Conservation (phyloP, 2,113 vertebrate genomes). For the Leptobrachium ailaonicum region DNA sequence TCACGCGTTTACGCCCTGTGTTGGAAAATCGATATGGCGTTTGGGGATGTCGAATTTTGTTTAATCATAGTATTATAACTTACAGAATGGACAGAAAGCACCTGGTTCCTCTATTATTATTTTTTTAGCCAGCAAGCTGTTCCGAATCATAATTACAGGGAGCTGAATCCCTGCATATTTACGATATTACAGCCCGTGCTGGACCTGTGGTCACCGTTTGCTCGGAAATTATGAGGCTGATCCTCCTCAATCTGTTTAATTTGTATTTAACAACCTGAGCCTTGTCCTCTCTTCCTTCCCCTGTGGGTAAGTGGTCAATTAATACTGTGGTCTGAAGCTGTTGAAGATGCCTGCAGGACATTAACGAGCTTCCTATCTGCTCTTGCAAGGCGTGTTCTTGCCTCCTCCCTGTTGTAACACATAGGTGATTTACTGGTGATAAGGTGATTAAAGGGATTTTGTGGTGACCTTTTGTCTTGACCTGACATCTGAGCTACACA, state of each 20-base stretch:
- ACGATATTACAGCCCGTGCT: no score
- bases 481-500: conserved; percentile 55
- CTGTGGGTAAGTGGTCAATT: conserved; percentile 10
- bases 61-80: no score
- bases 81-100: no score
- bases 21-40: no score
- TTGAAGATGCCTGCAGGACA: neutral
- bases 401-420: neutral
- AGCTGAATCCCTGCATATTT: no score
- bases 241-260: neutral
- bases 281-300: neutral
- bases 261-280: neutral
- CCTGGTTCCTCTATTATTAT: no score
- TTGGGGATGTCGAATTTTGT: no score
- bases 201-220: no score
- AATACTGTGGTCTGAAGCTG: neutral
- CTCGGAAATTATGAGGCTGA: no score
- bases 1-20: no score
- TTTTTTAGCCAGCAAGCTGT: no score
- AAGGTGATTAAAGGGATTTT: conserved; percentile 53
- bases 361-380: neutral
- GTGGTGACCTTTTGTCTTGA: conserved; percentile 12
- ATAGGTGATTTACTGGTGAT: conserved; percentile 33
- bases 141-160: no score
- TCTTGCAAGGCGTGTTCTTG: neutral